Evolutionary conservation across 2,113 vertebrate genomes (phyloP), one percentile per base, ranked within the genome.

Genomic region (cattle (Bos taurus)): DNA sequence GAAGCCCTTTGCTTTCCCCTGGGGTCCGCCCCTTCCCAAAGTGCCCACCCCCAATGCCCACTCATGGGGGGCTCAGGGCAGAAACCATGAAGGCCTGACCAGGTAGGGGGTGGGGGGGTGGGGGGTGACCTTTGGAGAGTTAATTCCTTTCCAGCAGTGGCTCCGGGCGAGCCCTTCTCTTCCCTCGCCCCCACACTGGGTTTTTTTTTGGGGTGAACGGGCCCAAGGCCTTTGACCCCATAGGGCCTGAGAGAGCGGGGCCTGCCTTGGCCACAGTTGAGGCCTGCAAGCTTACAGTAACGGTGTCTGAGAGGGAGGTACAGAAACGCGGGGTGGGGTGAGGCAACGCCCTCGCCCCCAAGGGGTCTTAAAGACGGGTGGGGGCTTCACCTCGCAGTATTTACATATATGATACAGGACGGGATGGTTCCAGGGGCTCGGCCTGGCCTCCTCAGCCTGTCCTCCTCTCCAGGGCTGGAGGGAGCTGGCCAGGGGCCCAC

Each of bases 351-450:
- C 81, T 83, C 74, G 36, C 78, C 92, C 90, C 60, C 54, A 28
- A 77, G 88, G 97, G 92, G 67, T 40, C 95, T 77, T 33, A 82
- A 80, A 90, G 91, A 86, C 91, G 90, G 90, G 80, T 30, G 67
- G 92, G 96, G 98, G 98, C 97, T 97, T 98, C 98, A 98, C 98
- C 99, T 98, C 98, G 36, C 98, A 40, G 98, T 99, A 99, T 99
- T 99, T 99, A 99, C 99, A 99, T 99, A 99, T 99, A 99, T 99
- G 98, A 99, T 99, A 99, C 99, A 99, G 98, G 98, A 99, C 98
- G 77, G 98, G 97, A 87, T 94, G 94, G 89, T 93, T 82, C 97
- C 98, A 97, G 96, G 98, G 98, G 96, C 97, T 97, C 89, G 96
- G 98, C 97, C 97, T 97, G 98, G 97, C 97, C 96, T 97, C 25